phyloP scores from a whole-genome alignment of 2,888 invertebrate species.

The Theretra japonica region DNA sequence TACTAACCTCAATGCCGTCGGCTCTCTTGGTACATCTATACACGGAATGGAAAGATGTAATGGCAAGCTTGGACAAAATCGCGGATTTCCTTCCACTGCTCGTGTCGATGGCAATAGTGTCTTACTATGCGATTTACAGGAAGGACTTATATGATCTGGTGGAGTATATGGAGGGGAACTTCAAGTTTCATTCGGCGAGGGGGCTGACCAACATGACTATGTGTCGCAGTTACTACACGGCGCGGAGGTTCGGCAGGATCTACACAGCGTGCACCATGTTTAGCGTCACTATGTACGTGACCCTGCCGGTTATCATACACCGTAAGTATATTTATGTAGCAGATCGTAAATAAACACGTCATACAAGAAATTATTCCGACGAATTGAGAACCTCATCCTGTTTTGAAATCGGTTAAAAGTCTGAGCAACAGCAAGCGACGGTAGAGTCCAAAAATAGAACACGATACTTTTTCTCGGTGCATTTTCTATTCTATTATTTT shows the following conservation, averaged over 20 bases:
- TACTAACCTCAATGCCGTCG: slow-evolving; percentile 51
- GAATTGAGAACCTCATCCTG: too few relatives aligned
- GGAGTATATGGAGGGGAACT: slow-evolving; percentile 64
- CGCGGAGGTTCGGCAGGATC: slow-evolving; percentile 65
- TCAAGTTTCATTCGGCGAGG: slow-evolving; percentile 68
- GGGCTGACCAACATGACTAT: slow-evolving; percentile 77
- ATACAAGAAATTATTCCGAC: too few relatives aligned
- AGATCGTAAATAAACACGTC: too few relatives aligned
- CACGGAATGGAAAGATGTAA: slow-evolving; percentile 66
- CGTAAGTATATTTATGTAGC: slow-evolving; percentile 58
- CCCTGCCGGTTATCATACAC: slow-evolving; percentile 62
- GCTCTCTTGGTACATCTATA: slow-evolving; percentile 61
- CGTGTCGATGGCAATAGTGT: slow-evolving; percentile 62
- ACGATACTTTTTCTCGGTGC: too few relatives aligned
- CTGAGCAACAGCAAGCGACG: too few relatives aligned
- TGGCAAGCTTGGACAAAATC: slow-evolving; percentile 65
- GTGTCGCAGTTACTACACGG: slow-evolving; percentile 59
- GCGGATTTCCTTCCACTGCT: slow-evolving; percentile 68
- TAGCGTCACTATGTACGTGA: slow-evolving; percentile 69
- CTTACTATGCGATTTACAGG: slow-evolving; percentile 63
- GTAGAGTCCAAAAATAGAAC: too few relatives aligned
- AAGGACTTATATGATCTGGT: slow-evolving; percentile 61
- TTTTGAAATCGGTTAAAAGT: too few relatives aligned
- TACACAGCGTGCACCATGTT: slow-evolving; percentile 73
- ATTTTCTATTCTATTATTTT: too few relatives aligned